Base-by-base conservation (phyloP, 1,140 invertebrate genomes). In the Chironomus striatipennis region DNA sequence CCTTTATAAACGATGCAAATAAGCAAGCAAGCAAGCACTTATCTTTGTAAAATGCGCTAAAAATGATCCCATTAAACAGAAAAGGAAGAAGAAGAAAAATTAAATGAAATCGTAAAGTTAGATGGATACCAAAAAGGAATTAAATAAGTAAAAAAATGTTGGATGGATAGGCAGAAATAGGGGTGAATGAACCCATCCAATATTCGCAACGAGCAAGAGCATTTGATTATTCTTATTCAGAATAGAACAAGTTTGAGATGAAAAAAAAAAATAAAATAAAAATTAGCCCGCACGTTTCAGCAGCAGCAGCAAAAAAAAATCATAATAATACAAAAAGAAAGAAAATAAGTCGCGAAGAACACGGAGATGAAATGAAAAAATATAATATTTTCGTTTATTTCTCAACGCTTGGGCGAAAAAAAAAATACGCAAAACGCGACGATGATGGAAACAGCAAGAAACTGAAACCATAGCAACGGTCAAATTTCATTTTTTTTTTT, bases 401-500 rank as follows among this genome's bases (percentile, higher is more conserved):
- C 47, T 12, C 47, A 57, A 15, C 47, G 12, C 47, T 57, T 57
- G 12, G 47, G 47, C 47, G 47, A 57, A 57, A 57, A 57, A 57
- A 57, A 57, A 57, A 57, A 12, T 57, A 57, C 47, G 47, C 47
- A 57, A 57, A 57, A 57, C 47, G 47, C 65, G 65, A 70, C 65
- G 20, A 70, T 18, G 65, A 70, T 70, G 65, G 47, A 57, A 57
- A 57, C 47, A 57, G 47, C 47, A 57, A 70, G 65, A 70, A 21
- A 18, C 65, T 20, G 65, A 70, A 70, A 70, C 65, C 65, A 70
- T 70, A 70, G 65, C 65, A 70, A 70, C 65, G 65, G 65, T 70
- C 65, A 70, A 70, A 70, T 70, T 70, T 70, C 65, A 34, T 34
- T 34, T 34, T 34, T 34, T 34, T 34, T 34, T 34, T 34, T 34